phyloP scores from a whole-genome alignment of 2,888 invertebrate species.

The Macaria notata region DNA sequence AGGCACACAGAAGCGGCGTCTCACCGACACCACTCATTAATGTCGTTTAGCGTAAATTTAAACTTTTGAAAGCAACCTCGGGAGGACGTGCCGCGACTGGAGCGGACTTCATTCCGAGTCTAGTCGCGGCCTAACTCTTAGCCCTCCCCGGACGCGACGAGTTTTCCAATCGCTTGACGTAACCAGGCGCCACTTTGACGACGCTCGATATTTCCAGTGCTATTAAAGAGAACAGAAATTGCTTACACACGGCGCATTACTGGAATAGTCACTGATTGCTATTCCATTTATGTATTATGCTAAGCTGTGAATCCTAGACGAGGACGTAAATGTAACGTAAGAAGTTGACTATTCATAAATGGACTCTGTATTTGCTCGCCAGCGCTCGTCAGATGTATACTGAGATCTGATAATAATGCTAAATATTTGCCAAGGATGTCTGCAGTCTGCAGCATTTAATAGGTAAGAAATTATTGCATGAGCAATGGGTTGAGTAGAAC shows the following conservation, averaged over 20 bases:
- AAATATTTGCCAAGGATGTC: slow-evolving; percentile 18
- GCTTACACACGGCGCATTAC: slow-evolving; percentile 31
- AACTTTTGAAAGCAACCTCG: slow-evolving; percentile 70
- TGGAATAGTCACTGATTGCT: slow-evolving; percentile 19
- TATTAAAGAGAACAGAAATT: slow-evolving; percentile 41
- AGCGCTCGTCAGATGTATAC: slow-evolving; percentile 1
- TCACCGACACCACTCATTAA: slow-evolving; percentile 63
- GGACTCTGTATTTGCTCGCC: slow-evolving; percentile 10
- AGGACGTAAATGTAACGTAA: slow-evolving; percentile 15
- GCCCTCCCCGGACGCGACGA: slow-evolving; percentile 57
- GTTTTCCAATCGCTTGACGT: slow-evolving; percentile 75
- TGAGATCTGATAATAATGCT: slow-evolving; percentile 17
- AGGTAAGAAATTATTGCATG: slow-evolving; percentile 4
- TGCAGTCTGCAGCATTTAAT: slow-evolving; percentile 9
- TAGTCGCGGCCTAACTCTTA: slow-evolving; percentile 56
- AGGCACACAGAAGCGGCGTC: slow-evolving; percentile 44
- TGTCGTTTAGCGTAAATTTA: slow-evolving; percentile 69
- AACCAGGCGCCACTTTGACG: slow-evolving; percentile 71
- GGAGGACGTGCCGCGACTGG: slow-evolving; percentile 63
- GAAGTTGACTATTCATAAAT: slow-evolving; percentile 17
- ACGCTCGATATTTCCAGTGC: slow-evolving; percentile 39
- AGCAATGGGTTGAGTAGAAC: slow-evolving; percentile 7
- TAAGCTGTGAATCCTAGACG: slow-evolving; percentile 17
- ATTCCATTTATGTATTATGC: slow-evolving; percentile 21
- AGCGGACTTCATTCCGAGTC: slow-evolving; percentile 57